Evolutionary conservation across 1,140 invertebrate species (phyloP).

Genomic region (Ooceraea biroi): DNA sequence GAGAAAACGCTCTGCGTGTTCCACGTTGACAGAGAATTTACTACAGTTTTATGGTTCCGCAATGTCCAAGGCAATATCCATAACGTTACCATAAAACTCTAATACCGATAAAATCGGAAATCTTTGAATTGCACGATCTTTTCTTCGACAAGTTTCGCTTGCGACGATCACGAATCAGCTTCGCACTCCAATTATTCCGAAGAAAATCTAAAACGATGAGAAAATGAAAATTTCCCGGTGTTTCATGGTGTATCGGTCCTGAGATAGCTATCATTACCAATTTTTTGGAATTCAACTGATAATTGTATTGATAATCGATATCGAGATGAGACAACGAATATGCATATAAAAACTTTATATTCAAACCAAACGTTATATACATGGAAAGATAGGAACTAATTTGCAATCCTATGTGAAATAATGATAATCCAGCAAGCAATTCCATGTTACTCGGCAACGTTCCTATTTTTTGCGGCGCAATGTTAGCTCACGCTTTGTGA

Average conservation of each 20-base stretch:
- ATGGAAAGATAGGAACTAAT: neutral
- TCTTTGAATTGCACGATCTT: slow-evolving; percentile 14
- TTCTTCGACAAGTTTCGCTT: slow-evolving; percentile 11
- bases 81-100: slow-evolving; percentile 39
- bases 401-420: neutral
- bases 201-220: neutral
- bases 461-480: slow-evolving; percentile 1
- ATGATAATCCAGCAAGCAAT: slow-evolving; percentile 20
- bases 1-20: slow-evolving; percentile 17
- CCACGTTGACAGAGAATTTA: slow-evolving; percentile 35
- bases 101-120: slow-evolving; percentile 55
- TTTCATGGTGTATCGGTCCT: too few relatives aligned
- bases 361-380: neutral
- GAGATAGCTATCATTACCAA: neutral
- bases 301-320: neutral
- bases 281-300: neutral
- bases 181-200: slow-evolving; percentile 17
- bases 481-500: slow-evolving; percentile 8
- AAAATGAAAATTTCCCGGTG: neutral
- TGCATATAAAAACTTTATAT: neutral
- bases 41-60: slow-evolving; percentile 26
- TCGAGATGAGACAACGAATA: neutral
- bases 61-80: neutral
- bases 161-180: slow-evolving; percentile 29
- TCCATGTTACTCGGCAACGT: neutral